Percentiles rank a stretch among this genome's conserved stretches.
Conservation (phyloP, 2,113 vertebrate genomes). For the Gymnobelideus leadbeateri region DNA sequence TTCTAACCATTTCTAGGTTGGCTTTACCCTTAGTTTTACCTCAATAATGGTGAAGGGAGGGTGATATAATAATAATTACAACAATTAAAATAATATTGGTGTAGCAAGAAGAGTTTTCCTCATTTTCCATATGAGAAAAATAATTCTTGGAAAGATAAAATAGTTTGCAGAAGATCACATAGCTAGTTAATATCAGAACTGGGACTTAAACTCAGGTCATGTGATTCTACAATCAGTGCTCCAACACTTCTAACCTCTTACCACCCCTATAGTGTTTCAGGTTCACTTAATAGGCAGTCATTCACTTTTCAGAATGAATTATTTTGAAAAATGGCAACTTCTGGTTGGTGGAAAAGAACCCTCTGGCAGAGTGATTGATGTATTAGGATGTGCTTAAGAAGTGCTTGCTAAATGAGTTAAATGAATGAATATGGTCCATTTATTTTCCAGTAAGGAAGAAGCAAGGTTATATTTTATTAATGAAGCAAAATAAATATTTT, state of each 20-base stretch:
- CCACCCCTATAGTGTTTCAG: neutral
- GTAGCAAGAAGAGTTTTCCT: neutral
- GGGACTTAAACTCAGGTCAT: neutral
- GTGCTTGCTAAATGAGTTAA: neutral
- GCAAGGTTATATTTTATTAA: neutral
- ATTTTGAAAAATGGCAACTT: neutral
- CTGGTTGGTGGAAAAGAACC: neutral
- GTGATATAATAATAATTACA: neutral
- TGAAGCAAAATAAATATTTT: constrained; percentile 3
- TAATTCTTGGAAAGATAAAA: neutral
- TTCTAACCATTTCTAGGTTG: neutral
- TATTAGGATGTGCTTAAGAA: neutral
- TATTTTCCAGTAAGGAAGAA: neutral
- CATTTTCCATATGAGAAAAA: neutral
- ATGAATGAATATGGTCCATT: neutral
- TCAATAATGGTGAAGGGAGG: neutral
- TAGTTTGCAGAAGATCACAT: neutral
- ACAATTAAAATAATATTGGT: neutral
- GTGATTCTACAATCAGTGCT: neutral
- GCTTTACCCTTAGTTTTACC: neutral
- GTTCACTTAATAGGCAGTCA: neutral
- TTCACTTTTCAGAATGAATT: neutral
- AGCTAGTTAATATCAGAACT: neutral
- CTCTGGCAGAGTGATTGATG: neutral
- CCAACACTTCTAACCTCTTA: neutral